Evolutionary conservation across 2,888 invertebrate species (phyloP).

Genomic region (Aspidapion aeneum): DNA sequence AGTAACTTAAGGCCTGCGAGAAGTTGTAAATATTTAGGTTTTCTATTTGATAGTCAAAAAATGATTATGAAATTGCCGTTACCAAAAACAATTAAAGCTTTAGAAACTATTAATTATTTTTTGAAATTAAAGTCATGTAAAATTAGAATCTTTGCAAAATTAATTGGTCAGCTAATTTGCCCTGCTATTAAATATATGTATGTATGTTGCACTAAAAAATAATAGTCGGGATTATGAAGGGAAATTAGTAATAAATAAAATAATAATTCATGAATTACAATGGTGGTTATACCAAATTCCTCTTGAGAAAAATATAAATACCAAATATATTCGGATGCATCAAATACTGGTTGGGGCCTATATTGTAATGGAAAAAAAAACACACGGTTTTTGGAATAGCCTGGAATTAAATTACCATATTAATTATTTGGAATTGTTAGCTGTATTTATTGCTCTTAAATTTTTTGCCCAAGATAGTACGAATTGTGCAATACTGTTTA

Average conservation of each 20-base stretch:
- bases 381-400: not conserved
- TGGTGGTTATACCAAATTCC: no score
- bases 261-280: no score
- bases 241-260: not conserved
- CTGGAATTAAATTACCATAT: not conserved
- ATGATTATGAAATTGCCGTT: slow-evolving; percentile 1
- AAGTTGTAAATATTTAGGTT: slow-evolving; percentile 3
- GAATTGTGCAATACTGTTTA: no score
- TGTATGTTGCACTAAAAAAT: no score
- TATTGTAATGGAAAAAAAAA: not conserved
- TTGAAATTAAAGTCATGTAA: no score
- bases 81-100: no score
- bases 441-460: not conserved
- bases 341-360: slow-evolving; percentile 2
- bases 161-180: no score
- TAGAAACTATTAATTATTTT: no score
- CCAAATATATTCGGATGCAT: not conserved
- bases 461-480: not conserved
- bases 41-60: slow-evolving; percentile 4
- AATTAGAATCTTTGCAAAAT: no score
- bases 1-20: not conserved
- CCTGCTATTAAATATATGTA: no score
- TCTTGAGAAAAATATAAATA: not conserved
- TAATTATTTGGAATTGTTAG: slow-evolving; percentile 1
- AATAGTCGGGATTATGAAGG: no score